Base-by-base conservation (phyloP, 2,113 vertebrate species). In the Sitta europaea region DNA sequence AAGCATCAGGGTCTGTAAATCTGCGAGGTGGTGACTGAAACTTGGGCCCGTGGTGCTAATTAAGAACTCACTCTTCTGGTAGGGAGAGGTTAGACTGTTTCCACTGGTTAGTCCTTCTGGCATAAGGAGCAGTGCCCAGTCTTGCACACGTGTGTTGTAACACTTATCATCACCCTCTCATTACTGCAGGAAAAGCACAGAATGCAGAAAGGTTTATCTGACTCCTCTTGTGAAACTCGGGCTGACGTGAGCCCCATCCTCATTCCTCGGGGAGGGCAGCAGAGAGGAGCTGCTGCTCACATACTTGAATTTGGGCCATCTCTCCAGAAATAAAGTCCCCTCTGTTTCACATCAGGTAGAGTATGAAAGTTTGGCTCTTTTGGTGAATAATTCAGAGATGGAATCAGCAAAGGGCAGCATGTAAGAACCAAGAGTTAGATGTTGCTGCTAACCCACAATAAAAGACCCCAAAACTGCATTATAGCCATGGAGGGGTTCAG, bases 91-190 rank as follows among this genome's bases (percentile, higher is more conserved):
- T 92, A 74, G 85, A 48, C 77, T 0, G 10, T 58, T 86, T 83
- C 74, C 85, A 84, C 65, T 31, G 27, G 80, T 31, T 77, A 77
- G 73, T 45, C 58, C n/a, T 81, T 66, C 84, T 96, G 67, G 86
- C 2, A 2, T 55, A 95, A 88, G 82, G 83, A 91, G 83, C 61
- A 73, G 78, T 83, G 86, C 94, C 90, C 86, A 83, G 88, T 90
- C 94, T 96, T 95, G 86, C 88, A 88, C 74, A 53, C 2, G 1
- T 68, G 67, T 91, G 90, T 94, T 54, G 84, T 88, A 90, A 97
- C 53, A 72, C 71, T 92, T 96, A 95, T 97, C 96, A 97, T 95
- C 97, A 95, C 96, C 84, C 61, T 82, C 78, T 94, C 86, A 97
- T 97, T 96, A 97, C 10, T 4, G 57, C 16, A 62, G 33, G 59